phyloP scores from a whole-genome alignment of 2,113 vertebrate genomes.

The Acrocephalus kingi region DNA sequence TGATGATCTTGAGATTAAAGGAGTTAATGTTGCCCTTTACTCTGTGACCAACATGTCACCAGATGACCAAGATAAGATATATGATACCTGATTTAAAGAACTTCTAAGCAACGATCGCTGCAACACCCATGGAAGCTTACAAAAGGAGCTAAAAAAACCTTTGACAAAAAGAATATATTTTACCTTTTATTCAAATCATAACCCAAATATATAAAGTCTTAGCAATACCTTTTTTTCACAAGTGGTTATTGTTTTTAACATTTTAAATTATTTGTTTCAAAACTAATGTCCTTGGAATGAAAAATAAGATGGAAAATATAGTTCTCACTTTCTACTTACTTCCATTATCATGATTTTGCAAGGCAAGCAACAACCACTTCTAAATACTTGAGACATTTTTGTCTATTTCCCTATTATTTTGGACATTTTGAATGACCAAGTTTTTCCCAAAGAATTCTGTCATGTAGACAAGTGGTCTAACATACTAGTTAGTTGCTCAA shows the following conservation, averaged over 20 bases:
- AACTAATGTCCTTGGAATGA: background rate
- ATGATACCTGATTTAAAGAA: background rate
- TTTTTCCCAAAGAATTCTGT: background rate
- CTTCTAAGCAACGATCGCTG: background rate
- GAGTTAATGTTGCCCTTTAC: background rate
- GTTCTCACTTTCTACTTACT: background rate
- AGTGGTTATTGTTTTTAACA: background rate
- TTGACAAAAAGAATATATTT: background rate
- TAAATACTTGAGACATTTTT: background rate
- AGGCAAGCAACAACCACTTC: background rate
- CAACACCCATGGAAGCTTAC: background rate
- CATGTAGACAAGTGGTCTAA: background rate
- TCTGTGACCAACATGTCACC: background rate
- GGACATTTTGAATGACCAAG: background rate
- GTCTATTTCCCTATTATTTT: background rate
- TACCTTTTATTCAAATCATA: background rate
- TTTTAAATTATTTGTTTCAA: background rate
- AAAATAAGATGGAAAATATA: background rate
- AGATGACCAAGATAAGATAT: background rate
- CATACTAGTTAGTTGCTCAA: background rate
- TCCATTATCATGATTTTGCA: background rate
- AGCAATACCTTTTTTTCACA: background rate
- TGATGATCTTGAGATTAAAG: background rate
- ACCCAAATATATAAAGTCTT: background rate
- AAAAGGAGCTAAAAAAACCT: background rate